Conservation (phyloP, 2,888 invertebrate genomes). For the Pseudeuparius sepicola region DNA sequence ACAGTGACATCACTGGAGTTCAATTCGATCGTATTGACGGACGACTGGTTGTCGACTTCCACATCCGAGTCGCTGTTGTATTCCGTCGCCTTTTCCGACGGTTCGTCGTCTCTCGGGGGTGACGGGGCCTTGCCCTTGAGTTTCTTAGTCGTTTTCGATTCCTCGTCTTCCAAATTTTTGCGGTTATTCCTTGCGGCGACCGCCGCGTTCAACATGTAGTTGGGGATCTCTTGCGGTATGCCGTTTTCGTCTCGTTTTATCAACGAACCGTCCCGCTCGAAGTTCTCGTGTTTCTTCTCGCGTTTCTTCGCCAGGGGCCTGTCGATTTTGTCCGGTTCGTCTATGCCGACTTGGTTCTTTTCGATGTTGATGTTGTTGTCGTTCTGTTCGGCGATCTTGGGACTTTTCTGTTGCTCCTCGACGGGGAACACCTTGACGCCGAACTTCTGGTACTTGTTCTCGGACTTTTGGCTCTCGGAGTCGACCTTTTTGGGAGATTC, state of each 20-base stretch:
- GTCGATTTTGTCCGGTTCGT: slow-evolving; percentile 43
- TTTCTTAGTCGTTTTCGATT: slow-evolving; percentile 45
- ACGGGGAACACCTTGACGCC: slow-evolving; percentile 55
- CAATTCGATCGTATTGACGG: slow-evolving; percentile 57
- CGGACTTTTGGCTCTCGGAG: slow-evolving; percentile 45
- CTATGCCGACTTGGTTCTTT: slow-evolving; percentile 31
- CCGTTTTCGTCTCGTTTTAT: slow-evolving; percentile 50
- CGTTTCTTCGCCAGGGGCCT: slow-evolving; percentile 43
- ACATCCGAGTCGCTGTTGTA: slow-evolving; percentile 44
- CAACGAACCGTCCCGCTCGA: slow-evolving; percentile 44
- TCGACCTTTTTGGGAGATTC: slow-evolving; percentile 33
- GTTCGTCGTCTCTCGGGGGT: slow-evolving; percentile 42
- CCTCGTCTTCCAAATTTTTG: slow-evolving; percentile 42
- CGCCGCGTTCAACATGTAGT: slow-evolving; percentile 62
- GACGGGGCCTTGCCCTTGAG: slow-evolving; percentile 65
- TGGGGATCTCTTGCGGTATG: slow-evolving; percentile 60
- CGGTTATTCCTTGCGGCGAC: slow-evolving; percentile 58
- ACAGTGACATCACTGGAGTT: slow-evolving; percentile 67
- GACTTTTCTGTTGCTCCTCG: slow-evolving; percentile 31
- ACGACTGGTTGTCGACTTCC: slow-evolving; percentile 39
- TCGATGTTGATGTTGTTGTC: slow-evolving; percentile 38
- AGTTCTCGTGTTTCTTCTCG: slow-evolving; percentile 33
- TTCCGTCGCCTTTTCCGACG: slow-evolving; percentile 4
- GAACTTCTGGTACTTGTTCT: slow-evolving; percentile 52
- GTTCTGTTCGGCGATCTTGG: slow-evolving; percentile 35